Evolutionary conservation across 2,113 vertebrate species (phyloP), one percentile per base, ranked within the genome.

Genomic region (Martes martes): DNA sequence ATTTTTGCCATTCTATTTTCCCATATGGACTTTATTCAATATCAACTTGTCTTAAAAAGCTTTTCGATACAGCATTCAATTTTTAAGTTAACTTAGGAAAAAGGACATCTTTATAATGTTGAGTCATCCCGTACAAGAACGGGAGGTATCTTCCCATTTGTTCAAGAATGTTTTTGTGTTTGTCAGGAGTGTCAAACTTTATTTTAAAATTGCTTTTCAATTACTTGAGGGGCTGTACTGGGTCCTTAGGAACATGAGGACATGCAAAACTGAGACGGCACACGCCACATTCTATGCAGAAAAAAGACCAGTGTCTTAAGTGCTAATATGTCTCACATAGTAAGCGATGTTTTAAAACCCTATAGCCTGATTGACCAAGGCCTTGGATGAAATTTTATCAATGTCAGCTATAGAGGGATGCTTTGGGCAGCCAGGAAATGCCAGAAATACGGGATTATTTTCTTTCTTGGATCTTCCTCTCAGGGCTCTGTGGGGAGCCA

Each of bases 311-410:
- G 1, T 11, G 39, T 97, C 42, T 61, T 89, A 69, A 55, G 59
- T 39, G 59, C 50, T 50, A 33, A 33, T 39, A 55, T 16, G 19
- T 71, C 33, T 78, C 36, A 50, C 4, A 36, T 2, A 59, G 26
- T 45, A 76, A 73, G 14, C 15, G 10, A 80, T 11, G 45, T 81
- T 80, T 96, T 94, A 82, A 91, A 87, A 93, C 79, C 31, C 73
- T 47, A 21, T 31, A 73, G 59, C 21, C 11, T 55, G 73, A 83
- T 7, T 24, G 79, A 42, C 36, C 16, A 61, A 45, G 1, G 57
- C 69, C 87, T 97, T 80, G 95, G 92, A 96, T 95, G 97, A 92
- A 42, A 74, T 87, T 97, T 87, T 92, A 96, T 96, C 96, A 96
- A 10, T 89, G 94, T 94, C 96, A 97, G 97, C 86, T 97, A 94